Base-by-base conservation (phyloP, 2,113 vertebrate genomes). In the Ciconia stormi region DNA sequence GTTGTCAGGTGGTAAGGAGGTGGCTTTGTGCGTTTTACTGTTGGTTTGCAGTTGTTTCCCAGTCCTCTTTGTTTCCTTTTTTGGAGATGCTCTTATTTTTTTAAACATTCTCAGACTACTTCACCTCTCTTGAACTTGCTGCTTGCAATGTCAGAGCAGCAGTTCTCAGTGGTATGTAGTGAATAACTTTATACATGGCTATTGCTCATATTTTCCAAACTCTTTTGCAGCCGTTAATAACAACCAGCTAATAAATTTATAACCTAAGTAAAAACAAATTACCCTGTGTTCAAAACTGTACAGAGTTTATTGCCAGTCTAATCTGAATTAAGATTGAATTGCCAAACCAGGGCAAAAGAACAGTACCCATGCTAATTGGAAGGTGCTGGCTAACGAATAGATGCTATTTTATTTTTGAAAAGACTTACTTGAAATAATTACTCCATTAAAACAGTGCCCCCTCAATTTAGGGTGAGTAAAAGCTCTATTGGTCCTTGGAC, bases 121-220 rank as follows among this genome's bases (percentile, higher is more conserved):
- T 96, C 59, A 90, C 85, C 85, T 92, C 72, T 63, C 13, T 83
- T 93, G 84, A 95, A 66, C 52, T 96, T 47, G 59, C 36, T 84
- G 40, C 58, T 74, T 61, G 56, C 82, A 58, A 3, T 83, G 38
- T 92, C 52, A 74, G 66, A 79, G 52, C 49, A 91, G 65, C 55
- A 74, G 63, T 58, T 95, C 44, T 87, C 61, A 16, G 58, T 88
- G 81, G 58, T 49, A 16, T 0, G 8, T 13, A 50, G 44, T 38
- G 56, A 96, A 59, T 95, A 87, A 90, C 93, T 90, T 95, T 95
- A 40, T 96, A 46, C 44, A 5, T 44, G 27, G 27, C 34, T 73
- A 6, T 95, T 87, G 93, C 92, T 96, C 89, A 80, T 69, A 62
- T 73, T 94, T 97, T 92, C 94, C 62, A 2, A 77, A 50, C n/a